Conservation (phyloP, 2,113 vertebrate species). For the Oophaga pumilio region DNA sequence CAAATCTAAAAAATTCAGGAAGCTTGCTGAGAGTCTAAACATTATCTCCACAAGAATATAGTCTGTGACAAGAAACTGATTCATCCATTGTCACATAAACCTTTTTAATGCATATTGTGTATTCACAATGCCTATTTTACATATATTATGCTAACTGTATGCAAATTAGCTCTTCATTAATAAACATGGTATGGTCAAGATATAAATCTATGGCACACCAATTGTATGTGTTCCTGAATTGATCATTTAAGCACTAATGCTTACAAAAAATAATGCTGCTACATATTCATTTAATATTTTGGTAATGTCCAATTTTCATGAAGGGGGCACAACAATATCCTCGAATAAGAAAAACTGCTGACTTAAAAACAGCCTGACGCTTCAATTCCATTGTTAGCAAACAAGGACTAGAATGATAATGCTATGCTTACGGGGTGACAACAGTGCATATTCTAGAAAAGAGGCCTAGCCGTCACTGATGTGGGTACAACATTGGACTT, state of each 20-base stretch:
- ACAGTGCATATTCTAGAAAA: neutral
- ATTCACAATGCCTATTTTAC: slow-evolving; percentile 11
- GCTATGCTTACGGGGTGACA: neutral
- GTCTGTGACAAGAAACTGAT: slow-evolving; percentile 6
- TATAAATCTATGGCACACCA: slow-evolving; percentile 18
- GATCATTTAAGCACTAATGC: slow-evolving; percentile 11
- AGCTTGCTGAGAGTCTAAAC: neutral
- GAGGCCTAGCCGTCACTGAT: neutral
- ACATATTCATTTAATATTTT: slow-evolving; percentile 31
- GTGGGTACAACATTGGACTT: neutral
- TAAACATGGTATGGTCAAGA: slow-evolving; percentile 18
- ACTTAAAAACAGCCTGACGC: neutral
- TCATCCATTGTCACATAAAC: slow-evolving; percentile 22
- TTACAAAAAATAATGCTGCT: slow-evolving; percentile 19
- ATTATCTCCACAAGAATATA: slow-evolving; percentile 16
- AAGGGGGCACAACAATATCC: neutral
- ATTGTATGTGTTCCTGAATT: neutral
- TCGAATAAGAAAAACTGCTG: neutral
- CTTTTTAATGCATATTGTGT: slow-evolving; percentile 24
- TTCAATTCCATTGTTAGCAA: neutral
- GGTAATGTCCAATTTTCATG: neutral
- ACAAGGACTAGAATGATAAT: neutral
- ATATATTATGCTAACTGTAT: slow-evolving; percentile 37
- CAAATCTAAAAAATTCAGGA: slow-evolving; percentile 3
- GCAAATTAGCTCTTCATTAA: slow-evolving; percentile 21